phyloP scores from a whole-genome alignment of 2,113 vertebrate species.

The Rhynchomys soricoides region DNA sequence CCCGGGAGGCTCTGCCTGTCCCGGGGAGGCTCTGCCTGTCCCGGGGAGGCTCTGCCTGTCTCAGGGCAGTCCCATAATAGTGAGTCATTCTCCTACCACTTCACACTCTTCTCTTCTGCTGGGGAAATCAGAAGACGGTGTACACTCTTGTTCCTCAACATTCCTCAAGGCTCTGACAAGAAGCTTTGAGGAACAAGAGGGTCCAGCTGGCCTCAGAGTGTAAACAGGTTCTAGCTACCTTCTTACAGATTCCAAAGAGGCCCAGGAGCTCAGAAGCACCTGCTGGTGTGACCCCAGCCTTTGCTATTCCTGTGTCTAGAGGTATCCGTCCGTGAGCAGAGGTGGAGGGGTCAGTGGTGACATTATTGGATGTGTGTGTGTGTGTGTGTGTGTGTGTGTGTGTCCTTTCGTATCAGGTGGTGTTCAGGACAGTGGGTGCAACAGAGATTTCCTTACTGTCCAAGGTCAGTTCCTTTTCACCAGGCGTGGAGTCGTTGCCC shows the following conservation, averaged over 20 bases:
- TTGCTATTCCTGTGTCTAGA: no score
- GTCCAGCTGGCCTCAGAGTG: background rate
- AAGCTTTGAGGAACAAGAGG: no score
- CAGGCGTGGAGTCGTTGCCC: accelerated
- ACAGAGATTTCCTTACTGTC: background rate
- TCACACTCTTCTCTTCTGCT: background rate
- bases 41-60: no score
- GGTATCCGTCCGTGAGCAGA: accelerated
- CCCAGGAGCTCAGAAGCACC: background rate
- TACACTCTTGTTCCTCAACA: background rate
- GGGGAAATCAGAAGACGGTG: background rate
- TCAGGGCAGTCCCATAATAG: no score
- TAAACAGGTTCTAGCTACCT: background rate
- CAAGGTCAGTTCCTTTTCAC: background rate
- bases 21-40: no score
- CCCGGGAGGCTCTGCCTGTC: no score
- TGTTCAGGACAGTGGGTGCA: background rate
- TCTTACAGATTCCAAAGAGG: background rate
- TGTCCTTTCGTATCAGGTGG: background rate
- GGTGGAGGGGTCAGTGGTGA: background rate
- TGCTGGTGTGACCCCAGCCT: background rate
- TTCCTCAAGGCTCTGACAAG: background rate
- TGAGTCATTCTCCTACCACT: accelerated
- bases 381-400: background rate
- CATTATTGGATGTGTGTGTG: background rate